phyloP scores from a whole-genome alignment of 1,140 invertebrate genomes.

The Drosophila saltans region DNA sequence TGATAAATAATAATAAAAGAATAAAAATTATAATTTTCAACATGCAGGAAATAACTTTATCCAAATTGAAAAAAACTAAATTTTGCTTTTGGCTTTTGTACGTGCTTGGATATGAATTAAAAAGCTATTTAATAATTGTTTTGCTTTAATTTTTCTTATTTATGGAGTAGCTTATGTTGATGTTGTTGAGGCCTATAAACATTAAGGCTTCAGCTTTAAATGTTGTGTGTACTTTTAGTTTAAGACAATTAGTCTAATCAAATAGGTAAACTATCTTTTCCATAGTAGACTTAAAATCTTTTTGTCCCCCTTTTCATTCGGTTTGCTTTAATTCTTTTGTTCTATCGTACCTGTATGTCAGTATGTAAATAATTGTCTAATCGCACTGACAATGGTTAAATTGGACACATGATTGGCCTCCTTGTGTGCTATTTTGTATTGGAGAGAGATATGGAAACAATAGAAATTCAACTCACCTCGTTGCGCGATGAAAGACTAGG shows the following conservation, averaged over 20 bases:
- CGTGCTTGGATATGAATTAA: no score
- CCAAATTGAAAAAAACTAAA: no score
- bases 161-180: no score
- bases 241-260: not conserved
- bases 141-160: no score
- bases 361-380: conserved; percentile 1
- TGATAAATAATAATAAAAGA: no score
- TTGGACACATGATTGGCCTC: conserved; percentile 9
- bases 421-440: not conserved
- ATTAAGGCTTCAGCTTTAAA: no score
- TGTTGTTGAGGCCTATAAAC: not conserved
- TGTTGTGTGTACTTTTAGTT: no score
- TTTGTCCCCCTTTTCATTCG: no score
- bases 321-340: not conserved
- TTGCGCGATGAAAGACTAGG: conserved; percentile 77
- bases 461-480: conserved; percentile 58
- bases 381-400: conserved; percentile 7
- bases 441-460: conserved; percentile 10
- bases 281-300: not conserved
- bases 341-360: not conserved
- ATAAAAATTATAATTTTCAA: no score
- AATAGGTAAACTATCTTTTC: conserved; percentile 2
- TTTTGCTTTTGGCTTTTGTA: no score
- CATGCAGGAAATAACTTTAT: no score
- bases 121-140: no score